Evolutionary conservation across 1,140 invertebrate genomes (phyloP), one percentile per base, ranked within the genome.

Genomic region (Caenorhabditis inopinata): DNA sequence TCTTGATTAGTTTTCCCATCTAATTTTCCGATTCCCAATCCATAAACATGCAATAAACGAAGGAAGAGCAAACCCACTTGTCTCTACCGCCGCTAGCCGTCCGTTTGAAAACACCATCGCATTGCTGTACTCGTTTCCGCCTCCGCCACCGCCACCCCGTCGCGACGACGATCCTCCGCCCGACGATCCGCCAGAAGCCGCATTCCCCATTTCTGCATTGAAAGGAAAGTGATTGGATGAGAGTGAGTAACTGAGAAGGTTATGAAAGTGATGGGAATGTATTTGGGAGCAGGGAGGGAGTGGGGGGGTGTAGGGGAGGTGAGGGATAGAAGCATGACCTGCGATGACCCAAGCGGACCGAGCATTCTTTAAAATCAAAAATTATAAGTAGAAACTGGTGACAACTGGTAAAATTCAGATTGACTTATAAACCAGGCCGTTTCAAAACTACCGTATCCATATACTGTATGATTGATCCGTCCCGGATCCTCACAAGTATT

Each of bases 161-260:
- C 58, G 32, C 23, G 25, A 2, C 14, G 25, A 11, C 27, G 58
- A 68, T 21, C 32, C n/a, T 21, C 32, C 32, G 2, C n/a, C 58
- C 12, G 58, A 68, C 16, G 58, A 68, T 38, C 58, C 58, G 27
- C 58, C 58, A 12, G 58, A 68, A 21, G 58, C 58, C 32, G 58
- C 58, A 42, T 68, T 68, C 21, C 58, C 58, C 58, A 68, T 68
- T 38, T 68, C 58, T 68, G 58, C 23, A n/a, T 9, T 25, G 23
- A 16, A 58, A 7, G 27, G 18, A 16, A 32, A 32, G n/a, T 29
- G 11, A 32, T 11, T 2, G 27, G 27, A 32, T 14, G 9, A 14
- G n/a, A n/a, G n/a, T n/a, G n/a, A n/a, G n/a, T n/a, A n/a, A n/a
- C n/a, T n/a, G n/a, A n/a, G n/a, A n/a, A n/a, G n/a, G n/a, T n/a